Conservation (phyloP, 2,888 invertebrate species). For the Cremastinae sp. region DNA sequence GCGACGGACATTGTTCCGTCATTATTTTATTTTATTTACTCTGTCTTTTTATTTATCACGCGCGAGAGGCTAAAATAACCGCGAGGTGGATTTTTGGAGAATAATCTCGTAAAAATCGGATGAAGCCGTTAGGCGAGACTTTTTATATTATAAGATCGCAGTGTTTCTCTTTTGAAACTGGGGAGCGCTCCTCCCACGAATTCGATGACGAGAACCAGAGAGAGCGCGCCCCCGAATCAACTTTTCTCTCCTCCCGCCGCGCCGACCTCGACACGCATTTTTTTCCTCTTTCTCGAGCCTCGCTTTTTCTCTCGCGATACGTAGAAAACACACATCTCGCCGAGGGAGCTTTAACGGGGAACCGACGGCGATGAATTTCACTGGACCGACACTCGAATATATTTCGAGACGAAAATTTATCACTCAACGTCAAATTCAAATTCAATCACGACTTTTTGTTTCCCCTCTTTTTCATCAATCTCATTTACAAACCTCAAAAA, state of each 20-base stretch:
- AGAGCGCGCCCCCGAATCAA: conserved; percentile 54
- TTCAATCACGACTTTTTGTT: too few relatives aligned
- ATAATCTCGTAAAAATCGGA: neutral
- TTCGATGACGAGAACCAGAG: conserved; percentile 49
- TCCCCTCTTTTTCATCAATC: too few relatives aligned
- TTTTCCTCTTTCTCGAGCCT: conserved; percentile 5
- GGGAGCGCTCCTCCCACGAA: conserved; percentile 68
- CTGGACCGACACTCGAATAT: neutral
- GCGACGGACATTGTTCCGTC: conserved; percentile 18
- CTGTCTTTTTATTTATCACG: neutral
- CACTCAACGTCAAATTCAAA: neutral
- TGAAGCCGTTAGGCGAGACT: neutral
- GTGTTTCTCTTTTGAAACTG: conserved; percentile 27
- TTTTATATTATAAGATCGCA: conserved; percentile 20
- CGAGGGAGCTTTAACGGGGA: neutral
- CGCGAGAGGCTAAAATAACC: neutral
- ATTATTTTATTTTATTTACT: neutral
- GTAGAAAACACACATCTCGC: neutral
- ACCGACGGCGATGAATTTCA: conserved; percentile 15
- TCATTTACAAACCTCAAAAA: too few relatives aligned
- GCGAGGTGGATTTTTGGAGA: neutral
- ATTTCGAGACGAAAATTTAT: neutral
- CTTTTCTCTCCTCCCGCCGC: conserved; percentile 60
- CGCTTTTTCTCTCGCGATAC: neutral
- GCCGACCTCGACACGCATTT: conserved; percentile 76